Evolutionary conservation across 1,140 invertebrate species (phyloP).

Genomic region (Melitaea cinxia): DNA sequence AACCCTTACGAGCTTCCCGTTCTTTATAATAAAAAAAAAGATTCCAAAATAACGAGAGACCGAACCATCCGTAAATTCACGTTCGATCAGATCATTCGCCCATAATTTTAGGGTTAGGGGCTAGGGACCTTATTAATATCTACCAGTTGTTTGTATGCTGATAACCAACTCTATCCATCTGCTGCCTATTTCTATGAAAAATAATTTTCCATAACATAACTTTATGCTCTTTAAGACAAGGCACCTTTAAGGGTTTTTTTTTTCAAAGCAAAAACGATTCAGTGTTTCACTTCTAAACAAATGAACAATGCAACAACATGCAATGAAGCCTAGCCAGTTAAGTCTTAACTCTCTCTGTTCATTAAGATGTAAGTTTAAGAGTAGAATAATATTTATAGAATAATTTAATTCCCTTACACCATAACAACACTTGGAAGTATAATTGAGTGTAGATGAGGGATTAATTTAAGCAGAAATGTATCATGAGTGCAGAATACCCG

Average conservation of each 20-base stretch:
- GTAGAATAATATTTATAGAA: conserved; percentile 9
- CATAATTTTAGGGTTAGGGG: conserved; percentile 58
- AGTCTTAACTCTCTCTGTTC: too few species aligned
- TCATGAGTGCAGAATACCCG: conserved; percentile 63
- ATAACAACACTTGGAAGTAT: conserved; percentile 51
- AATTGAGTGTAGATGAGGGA: conserved; percentile 70
- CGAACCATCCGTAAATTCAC: conserved; percentile 57
- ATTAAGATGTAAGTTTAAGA: too few species aligned
- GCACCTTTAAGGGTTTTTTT: too few species aligned
- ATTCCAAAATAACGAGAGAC: conserved; percentile 59
- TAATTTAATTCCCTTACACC: conserved; percentile 23
- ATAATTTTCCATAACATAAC: too few species aligned
- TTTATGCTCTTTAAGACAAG: too few species aligned
- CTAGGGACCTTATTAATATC: conserved; percentile 50
- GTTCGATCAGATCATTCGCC: conserved; percentile 54
- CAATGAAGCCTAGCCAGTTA: too few species aligned
- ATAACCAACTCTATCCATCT: not conserved
- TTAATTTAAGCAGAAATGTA: conserved; percentile 78
- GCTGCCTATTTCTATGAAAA: too few species aligned
- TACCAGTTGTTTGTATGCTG: conserved; percentile 13
- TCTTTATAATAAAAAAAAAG: conserved; percentile 56
- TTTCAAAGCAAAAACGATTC: too few species aligned
- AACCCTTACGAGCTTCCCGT: conserved; percentile 42
- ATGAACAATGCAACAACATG: too few species aligned
- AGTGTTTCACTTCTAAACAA: too few species aligned